A percentile compares a stretch with the other conserved stretches of the same genome.
phyloP scores from a whole-genome alignment of 2,797 vertebrate species.

The Balearica regulorum region DNA sequence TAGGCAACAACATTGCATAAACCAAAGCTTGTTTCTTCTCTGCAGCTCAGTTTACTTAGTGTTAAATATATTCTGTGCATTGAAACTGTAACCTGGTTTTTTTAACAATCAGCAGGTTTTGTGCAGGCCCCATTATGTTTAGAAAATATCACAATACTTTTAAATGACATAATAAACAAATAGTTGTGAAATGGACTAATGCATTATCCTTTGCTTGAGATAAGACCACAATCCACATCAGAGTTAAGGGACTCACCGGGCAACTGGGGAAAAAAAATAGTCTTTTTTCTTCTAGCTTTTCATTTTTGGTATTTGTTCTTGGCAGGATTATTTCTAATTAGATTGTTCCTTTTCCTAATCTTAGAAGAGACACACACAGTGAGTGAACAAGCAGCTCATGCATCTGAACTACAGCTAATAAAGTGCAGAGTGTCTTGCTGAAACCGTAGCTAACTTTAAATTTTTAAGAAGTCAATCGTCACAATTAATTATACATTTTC shows the following conservation, averaged over 20 bases:
- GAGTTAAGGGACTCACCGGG: conserved; percentile 26
- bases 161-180: neutral
- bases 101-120: neutral
- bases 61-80: neutral
- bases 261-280: neutral
- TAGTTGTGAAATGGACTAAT: neutral
- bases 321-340: conserved; percentile 50
- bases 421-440: neutral
- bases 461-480: conserved; percentile 7
- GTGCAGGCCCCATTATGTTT: neutral
- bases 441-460: neutral
- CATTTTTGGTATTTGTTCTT: conserved; percentile 19
- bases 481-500: neutral
- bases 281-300: neutral
- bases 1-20: neutral
- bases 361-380: neutral
- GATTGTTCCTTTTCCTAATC: conserved; percentile 24
- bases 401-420: conserved; percentile 13
- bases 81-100: neutral
- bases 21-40: neutral
- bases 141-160: neutral
- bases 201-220: conserved; percentile 23
- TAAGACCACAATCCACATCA: neutral
- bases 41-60: neutral
- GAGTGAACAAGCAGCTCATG: neutral